phyloP scores from a whole-genome alignment of 2,797 vertebrate genomes.

The Luscinia megarhynchos region DNA sequence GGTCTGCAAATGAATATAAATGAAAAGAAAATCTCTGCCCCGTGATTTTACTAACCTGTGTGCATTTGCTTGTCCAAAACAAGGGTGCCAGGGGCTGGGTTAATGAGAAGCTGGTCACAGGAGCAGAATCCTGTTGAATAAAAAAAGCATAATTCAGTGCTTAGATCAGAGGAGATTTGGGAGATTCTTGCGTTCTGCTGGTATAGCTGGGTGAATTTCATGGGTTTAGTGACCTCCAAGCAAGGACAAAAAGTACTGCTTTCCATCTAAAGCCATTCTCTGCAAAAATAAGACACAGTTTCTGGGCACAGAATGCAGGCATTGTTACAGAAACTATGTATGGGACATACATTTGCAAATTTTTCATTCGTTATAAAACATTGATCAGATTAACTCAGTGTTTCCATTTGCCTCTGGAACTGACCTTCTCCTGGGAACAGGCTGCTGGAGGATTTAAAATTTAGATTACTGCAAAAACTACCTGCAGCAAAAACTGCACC shows the following conservation, averaged over 20 bases:
- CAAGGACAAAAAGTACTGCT: constrained; percentile 7
- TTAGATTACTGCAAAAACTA: neutral
- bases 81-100: neutral
- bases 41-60: neutral
- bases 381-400: constrained; percentile 62
- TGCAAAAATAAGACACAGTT: constrained; percentile 16
- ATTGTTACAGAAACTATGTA: constrained; percentile 6
- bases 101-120: neutral
- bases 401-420: constrained; percentile 35
- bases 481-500: constrained; percentile 10
- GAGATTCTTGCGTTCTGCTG: neutral
- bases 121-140: neutral
- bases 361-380: constrained; percentile 37
- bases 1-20: neutral
- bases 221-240: constrained; percentile 25
- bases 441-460: constrained; percentile 31
- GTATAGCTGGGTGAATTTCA: constrained; percentile 17
- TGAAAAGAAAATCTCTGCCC: neutral
- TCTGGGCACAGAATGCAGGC: constrained; percentile 18
- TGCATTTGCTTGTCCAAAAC: neutral
- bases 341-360: constrained; percentile 47
- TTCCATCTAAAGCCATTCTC: constrained; percentile 9
- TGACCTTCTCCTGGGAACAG: constrained; percentile 42
- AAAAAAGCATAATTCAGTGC: neutral
- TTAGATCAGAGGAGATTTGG: neutral